Evolutionary conservation across 1,140 invertebrate species (phyloP).

Genomic region (Drosophila rufa): DNA sequence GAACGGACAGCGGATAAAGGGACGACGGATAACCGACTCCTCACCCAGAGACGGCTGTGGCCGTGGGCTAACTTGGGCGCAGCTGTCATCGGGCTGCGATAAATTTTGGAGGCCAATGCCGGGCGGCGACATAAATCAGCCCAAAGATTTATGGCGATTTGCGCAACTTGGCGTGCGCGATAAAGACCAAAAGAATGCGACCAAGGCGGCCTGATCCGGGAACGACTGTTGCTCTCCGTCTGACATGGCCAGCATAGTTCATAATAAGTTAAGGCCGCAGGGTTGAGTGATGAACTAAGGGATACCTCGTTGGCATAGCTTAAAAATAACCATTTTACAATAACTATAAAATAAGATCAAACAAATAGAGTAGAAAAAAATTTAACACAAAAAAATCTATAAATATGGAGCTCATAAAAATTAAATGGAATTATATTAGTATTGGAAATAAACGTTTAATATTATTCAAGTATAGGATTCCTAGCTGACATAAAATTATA

Average conservation of each 20-base stretch:
- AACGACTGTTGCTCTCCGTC: constrained; percentile 41
- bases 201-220: constrained; percentile 29
- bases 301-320: not conserved
- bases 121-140: constrained; percentile 81
- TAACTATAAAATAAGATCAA: not conserved
- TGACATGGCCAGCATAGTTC: constrained; percentile 40
- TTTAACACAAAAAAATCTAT: no score
- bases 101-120: constrained; percentile 82
- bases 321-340: not conserved
- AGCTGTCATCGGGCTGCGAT: constrained; percentile 75
- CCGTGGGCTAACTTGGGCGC: constrained; percentile 49
- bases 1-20: constrained; percentile 12
- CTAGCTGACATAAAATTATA: no score
- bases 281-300: not conserved
- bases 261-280: constrained; percentile 36
- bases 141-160: constrained; percentile 83
- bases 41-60: constrained; percentile 34
- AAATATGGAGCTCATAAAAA: no score
- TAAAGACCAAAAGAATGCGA: constrained; percentile 63
- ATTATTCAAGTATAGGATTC: no score
- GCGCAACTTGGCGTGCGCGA: constrained; percentile 71
- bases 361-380: not conserved
- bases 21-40: constrained; percentile 14
- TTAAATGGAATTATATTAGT: no score
- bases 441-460: no score